A percentile compares a stretch with the other conserved stretches of the same genome.
Conservation (phyloP, 92 coral and sea anemone species). For the Porites evermanni region DNA sequence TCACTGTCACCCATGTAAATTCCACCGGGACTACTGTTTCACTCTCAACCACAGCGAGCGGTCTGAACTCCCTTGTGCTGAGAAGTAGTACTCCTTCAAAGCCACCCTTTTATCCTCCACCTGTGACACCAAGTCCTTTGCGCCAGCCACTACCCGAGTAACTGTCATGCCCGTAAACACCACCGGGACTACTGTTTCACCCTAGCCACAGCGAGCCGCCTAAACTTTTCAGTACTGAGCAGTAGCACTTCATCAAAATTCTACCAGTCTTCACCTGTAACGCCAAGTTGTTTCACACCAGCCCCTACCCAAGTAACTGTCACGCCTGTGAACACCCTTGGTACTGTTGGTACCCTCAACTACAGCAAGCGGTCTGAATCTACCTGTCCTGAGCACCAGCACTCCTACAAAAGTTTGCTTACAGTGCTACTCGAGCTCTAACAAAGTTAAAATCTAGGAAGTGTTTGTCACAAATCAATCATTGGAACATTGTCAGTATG, state of each 20-base stretch:
- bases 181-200: not conserved
- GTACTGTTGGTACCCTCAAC: not conserved
- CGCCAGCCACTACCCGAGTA: not conserved
- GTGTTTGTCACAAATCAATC: conserved; percentile 54
- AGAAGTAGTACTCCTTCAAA: not conserved
- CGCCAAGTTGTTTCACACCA: conserved; percentile 5
- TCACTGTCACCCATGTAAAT: not conserved
- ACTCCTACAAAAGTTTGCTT: conserved; percentile 48
- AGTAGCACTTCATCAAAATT: not conserved
- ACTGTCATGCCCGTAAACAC: not conserved
- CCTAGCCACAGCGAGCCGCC: not conserved
- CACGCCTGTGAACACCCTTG: conserved; percentile 12
- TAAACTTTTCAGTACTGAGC: not conserved
- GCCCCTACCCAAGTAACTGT: conserved; percentile 3
- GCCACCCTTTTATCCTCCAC: not conserved
- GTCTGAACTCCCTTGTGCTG: not conserved
- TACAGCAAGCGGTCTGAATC: conserved; percentile 7
- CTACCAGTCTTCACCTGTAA: not conserved
- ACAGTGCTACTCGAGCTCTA: conserved; percentile 32
- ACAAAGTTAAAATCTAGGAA: conserved; percentile 37
- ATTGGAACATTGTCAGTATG: conserved; percentile 63
- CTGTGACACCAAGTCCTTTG: not conserved
- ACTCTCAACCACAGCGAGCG: not conserved
- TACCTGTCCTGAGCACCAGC: not conserved
- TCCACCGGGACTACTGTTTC: not conserved